phyloP scores from a whole-genome alignment of 53 echinoderm and acorn worm genomes.

The Hippasteria phrygiana region DNA sequence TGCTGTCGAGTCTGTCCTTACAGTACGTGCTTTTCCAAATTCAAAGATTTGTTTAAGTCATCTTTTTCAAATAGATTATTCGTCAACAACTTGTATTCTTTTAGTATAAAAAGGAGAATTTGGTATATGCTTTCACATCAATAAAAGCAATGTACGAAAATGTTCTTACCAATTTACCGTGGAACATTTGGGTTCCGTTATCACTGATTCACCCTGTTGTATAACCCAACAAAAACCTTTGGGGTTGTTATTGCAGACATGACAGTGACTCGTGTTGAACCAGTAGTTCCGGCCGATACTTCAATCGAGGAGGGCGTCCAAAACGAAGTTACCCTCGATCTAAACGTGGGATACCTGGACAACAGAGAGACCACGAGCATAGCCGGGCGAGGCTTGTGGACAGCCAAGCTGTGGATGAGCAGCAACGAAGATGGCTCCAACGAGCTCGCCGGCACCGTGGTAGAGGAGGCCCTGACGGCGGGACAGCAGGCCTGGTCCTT shows the following conservation, averaged over 20 bases:
- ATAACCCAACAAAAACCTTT: too few relatives aligned
- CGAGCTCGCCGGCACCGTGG: slow-evolving; percentile 62
- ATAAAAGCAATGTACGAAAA: too few relatives aligned
- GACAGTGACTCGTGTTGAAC: slow-evolving; percentile 59
- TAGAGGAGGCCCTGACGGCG: slow-evolving; percentile 68
- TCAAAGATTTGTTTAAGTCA: too few relatives aligned
- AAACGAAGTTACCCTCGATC: slow-evolving; percentile 66
- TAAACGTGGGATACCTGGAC: slow-evolving; percentile 62
- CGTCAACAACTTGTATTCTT: too few relatives aligned
- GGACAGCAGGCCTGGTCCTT: slow-evolving; percentile 49
- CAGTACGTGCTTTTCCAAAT: too few relatives aligned
- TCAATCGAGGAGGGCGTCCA: slow-evolving; percentile 59
- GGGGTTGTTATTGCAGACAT: slow-evolving; percentile 56
- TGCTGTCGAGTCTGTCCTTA: too few relatives aligned
- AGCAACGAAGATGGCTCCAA: slow-evolving; percentile 52
- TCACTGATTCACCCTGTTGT: too few relatives aligned
- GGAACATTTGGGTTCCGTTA: too few relatives aligned
- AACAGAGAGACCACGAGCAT: slow-evolving; percentile 64
- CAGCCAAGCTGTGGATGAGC: slow-evolving; percentile 76
- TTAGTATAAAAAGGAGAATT: too few relatives aligned
- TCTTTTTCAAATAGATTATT: too few relatives aligned
- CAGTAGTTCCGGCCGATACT: not conserved
- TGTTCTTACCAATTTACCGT: too few relatives aligned
- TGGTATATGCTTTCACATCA: too few relatives aligned
- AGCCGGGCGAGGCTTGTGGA: slow-evolving; percentile 80